phyloP scores from a whole-genome alignment of 2,888 invertebrate genomes.

The Rosalia funebris region DNA sequence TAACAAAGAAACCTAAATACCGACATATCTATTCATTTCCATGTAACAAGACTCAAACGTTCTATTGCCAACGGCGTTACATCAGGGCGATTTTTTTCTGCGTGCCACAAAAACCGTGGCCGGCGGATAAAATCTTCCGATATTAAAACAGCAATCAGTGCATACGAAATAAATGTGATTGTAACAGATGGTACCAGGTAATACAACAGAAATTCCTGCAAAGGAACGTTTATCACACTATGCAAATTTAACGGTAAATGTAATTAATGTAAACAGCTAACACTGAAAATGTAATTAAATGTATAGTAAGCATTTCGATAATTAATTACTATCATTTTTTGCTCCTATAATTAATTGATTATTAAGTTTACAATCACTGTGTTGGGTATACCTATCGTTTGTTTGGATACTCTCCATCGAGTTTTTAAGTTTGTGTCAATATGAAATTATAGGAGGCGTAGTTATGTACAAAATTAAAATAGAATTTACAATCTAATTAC shows the following conservation, averaged over 20 bases:
- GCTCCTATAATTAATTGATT: neutral
- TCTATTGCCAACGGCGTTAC: neutral
- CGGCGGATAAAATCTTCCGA: neutral
- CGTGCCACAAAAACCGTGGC: neutral
- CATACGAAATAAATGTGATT: slow-evolving; percentile 1
- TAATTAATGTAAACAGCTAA: neutral
- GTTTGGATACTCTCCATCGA: too few relatives aligned
- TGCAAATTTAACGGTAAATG: slow-evolving; percentile 3
- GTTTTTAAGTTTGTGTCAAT: too few relatives aligned
- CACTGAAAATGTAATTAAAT: neutral
- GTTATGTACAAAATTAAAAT: neutral
- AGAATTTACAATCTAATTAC: neutral
- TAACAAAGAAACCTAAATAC: slow-evolving; percentile 10
- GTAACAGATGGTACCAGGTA: neutral
- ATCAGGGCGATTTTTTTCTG: neutral
- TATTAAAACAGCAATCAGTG: neutral
- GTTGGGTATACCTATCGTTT: too few relatives aligned
- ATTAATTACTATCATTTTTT: neutral
- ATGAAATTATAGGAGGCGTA: neutral
- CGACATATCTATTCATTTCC: neutral
- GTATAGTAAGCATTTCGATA: slow-evolving; percentile 1
- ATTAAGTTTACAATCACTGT: neutral
- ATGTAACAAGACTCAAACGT: slow-evolving; percentile 5
- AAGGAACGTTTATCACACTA: neutral
- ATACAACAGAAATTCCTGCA: neutral